A percentile compares a stretch with the other conserved stretches of the same genome.
Evolutionary conservation across 2,797 vertebrate species (phyloP).

Genomic region (Florisuga fusca): DNA sequence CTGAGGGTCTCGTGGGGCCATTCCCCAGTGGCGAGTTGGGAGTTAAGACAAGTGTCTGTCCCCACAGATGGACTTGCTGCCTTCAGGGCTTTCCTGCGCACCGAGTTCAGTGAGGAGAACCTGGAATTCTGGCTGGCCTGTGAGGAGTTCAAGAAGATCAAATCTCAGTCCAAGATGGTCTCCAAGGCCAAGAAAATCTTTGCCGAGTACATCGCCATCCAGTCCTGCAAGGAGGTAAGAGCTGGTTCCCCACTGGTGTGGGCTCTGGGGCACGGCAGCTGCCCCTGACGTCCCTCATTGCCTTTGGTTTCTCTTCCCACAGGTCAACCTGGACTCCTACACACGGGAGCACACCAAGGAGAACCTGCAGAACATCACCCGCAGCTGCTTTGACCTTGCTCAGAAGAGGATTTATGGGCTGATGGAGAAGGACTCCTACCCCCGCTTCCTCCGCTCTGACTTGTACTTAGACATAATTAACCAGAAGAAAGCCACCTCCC

Average conservation of each 20-base stretch:
- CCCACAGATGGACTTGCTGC: slow-evolving; percentile 91
- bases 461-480: slow-evolving; percentile 96
- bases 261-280: rapidly evolving
- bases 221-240: slow-evolving; percentile 98
- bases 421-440: slow-evolving; percentile 98
- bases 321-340: slow-evolving; percentile 97
- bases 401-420: slow-evolving; percentile 96
- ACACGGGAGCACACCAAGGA: slow-evolving; percentile 96
- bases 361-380: slow-evolving; percentile 92
- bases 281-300: background rate
- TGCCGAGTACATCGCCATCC: slow-evolving; percentile 94
- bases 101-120: slow-evolving; percentile 98
- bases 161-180: slow-evolving; percentile 96
- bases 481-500: slow-evolving; percentile 92
- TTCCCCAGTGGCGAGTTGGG: rapidly evolving
- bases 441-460: slow-evolving; percentile 96
- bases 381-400: slow-evolving; percentile 92
- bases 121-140: slow-evolving; percentile 99
- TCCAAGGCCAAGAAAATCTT: slow-evolving; percentile 98
- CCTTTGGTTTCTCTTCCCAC: background rate
- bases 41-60: background rate
- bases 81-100: slow-evolving; percentile 95
- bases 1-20: background rate
- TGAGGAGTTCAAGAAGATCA: slow-evolving; percentile 97
- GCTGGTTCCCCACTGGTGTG: rapidly evolving